Evolutionary conservation across 2,888 invertebrate species (phyloP).

Genomic region (Germaria angustata): DNA sequence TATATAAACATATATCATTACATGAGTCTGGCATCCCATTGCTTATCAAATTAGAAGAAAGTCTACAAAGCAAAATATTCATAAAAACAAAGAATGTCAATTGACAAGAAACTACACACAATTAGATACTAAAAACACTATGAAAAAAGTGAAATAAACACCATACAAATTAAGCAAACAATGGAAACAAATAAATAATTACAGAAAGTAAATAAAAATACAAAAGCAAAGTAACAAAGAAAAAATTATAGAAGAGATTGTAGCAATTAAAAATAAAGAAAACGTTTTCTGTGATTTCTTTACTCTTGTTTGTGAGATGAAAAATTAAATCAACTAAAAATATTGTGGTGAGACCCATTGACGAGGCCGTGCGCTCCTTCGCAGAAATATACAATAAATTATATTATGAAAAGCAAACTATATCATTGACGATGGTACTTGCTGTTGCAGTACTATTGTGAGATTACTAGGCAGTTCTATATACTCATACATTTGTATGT

Average conservation of each 20-base stretch:
- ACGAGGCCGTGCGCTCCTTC: background rate
- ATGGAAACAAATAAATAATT: conserved; percentile 25
- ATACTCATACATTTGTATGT: background rate
- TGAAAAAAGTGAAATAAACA: conserved; percentile 29
- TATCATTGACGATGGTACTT: conserved; percentile 34
- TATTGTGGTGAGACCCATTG: conserved; percentile 20
- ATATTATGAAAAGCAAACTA: conserved; percentile 35
- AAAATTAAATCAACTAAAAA: conserved; percentile 14
- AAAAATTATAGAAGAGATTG: conserved; percentile 7
- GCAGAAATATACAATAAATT: background rate
- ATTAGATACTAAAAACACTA: conserved; percentile 1
- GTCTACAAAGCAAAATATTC: conserved; percentile 23
- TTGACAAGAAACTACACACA: conserved; percentile 27
- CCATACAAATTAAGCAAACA: conserved; percentile 13
- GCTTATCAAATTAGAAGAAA: background rate
- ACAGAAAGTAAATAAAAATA: conserved; percentile 1
- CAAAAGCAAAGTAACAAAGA: background rate
- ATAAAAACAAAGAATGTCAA: conserved; percentile 50
- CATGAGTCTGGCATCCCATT: conserved; percentile 17
- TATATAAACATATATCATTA: no score
- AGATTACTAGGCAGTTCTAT: conserved; percentile 7
- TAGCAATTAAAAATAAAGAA: background rate
- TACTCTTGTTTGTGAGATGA: conserved; percentile 12
- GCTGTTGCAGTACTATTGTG: conserved; percentile 39
- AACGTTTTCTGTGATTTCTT: conserved; percentile 18